Base-by-base conservation (phyloP, 2,888 invertebrate species). In the Tethea ocularis region DNA sequence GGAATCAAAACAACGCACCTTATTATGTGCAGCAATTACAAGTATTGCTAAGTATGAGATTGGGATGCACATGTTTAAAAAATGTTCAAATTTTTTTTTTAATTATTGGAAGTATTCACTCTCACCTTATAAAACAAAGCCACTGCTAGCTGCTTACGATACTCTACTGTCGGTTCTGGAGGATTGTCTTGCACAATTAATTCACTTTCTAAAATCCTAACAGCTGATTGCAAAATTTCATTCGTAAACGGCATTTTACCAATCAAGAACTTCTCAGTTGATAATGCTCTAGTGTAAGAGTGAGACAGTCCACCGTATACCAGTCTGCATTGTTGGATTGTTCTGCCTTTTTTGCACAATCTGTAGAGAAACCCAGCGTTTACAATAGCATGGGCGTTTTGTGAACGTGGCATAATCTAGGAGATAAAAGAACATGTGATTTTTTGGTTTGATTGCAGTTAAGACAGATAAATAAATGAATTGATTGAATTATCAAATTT, bases 381-480 rank as follows among this genome's bases (percentile, higher is more conserved):
- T 0, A 97, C 95, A 56, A 95, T 94, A 0, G 97, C 96, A 74
- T 96, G 96, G 0, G 96, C 95, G 75, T 95, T 96, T 87, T 96
- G 96, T 0, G 95, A 94, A 62, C 96, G 87, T 0, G 95, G 95
- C 94, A 95, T 96, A 56, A 96, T 94, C 96, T 97, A 73, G 23
- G 80, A 80, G 8, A 29, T 29, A 29, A 7, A 29, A 29, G 2
- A 29, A 0, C 59, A 10, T 29, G 29, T 7, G 10, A 29, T 10
- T 29, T 8, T 8, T 29, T 10, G 10, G 8, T 6, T 7, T 26
- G 26, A 7, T 26, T 26, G 26, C 7, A 26, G 26, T 26, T 26
- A 26, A 10, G 29, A 29, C 0, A 10, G 10, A 8, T 10, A 24
- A 5, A 24, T 29, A 2, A 29, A 7, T 7, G 8, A 7, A 10